Evolutionary conservation across 1,140 invertebrate species (phyloP).

Genomic region (Holcopasites calliopsidis): DNA sequence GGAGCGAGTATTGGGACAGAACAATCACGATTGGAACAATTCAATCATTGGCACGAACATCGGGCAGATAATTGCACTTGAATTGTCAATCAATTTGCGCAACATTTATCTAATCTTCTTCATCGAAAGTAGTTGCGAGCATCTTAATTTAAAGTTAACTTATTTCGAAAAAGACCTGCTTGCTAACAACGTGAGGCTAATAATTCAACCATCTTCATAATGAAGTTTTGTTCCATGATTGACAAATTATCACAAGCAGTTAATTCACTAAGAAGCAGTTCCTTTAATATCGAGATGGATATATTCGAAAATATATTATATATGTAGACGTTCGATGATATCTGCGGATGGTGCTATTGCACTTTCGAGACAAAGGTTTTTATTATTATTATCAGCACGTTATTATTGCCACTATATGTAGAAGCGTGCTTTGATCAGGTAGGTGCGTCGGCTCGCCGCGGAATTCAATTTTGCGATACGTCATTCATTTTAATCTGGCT

Average conservation of each 20-base stretch:
- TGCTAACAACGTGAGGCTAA: too few relatives aligned
- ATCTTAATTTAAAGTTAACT: too few relatives aligned
- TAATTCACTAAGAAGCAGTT: too few relatives aligned
- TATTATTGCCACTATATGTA: not conserved
- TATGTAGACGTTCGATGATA: too few relatives aligned
- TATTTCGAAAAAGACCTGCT: too few relatives aligned
- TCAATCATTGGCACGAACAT: not conserved
- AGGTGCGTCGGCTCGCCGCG: conserved; percentile 14
- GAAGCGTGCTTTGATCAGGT: not conserved
- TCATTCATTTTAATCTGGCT: conserved; percentile 56
- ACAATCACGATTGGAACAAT: conserved; percentile 19
- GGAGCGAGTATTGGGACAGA: not conserved
- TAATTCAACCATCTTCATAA: too few relatives aligned
- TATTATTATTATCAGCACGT: conserved; percentile 44
- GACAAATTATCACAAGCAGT: too few relatives aligned
- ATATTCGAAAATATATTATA: too few relatives aligned
- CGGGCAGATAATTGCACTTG: not conserved
- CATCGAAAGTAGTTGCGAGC: too few relatives aligned
- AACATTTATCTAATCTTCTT: not conserved
- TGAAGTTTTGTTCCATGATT: too few relatives aligned
- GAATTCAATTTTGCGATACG: conserved; percentile 58
- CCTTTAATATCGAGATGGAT: too few relatives aligned
- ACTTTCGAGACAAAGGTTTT: not conserved
- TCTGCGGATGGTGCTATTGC: too few relatives aligned
- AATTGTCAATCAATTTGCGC: not conserved